Evolutionary conservation across 2,888 invertebrate genomes (phyloP).

Genomic region (Stenchaetothrips biformis): DNA sequence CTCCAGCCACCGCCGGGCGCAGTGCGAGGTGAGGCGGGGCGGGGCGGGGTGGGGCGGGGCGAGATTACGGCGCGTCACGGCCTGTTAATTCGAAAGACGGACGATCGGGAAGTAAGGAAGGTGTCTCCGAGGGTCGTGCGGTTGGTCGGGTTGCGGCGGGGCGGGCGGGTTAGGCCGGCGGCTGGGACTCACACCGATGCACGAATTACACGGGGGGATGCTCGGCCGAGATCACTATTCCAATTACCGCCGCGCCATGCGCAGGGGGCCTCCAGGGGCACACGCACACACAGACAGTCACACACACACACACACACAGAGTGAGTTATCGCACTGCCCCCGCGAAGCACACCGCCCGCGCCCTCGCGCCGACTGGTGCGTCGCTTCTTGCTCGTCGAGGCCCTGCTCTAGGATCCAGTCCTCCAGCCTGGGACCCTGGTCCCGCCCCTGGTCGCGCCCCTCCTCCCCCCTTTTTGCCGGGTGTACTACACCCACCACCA

Average conservation of each 20-base stretch:
- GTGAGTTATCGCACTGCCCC: neutral
- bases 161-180: neutral
- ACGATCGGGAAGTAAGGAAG: neutral
- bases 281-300: neutral
- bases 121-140: neutral
- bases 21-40: too few species aligned
- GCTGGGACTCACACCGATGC: neutral
- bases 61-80: neutral
- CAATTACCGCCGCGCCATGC: neutral
- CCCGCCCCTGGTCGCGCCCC: neutral
- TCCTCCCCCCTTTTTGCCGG: neutral
- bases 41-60: too few species aligned
- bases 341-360: neutral
- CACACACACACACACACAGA: neutral
- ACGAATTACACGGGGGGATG: neutral
- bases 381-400: neutral
- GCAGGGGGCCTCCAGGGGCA: neutral
- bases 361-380: neutral
- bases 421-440: neutral
- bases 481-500: neutral
- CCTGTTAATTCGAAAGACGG: neutral
- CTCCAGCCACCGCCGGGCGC: neutral
- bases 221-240: neutral
- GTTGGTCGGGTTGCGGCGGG: neutral
- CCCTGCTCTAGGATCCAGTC: neutral